Conservation (phyloP, 2,797 vertebrate genomes). For the Malacoraja senta region DNA sequence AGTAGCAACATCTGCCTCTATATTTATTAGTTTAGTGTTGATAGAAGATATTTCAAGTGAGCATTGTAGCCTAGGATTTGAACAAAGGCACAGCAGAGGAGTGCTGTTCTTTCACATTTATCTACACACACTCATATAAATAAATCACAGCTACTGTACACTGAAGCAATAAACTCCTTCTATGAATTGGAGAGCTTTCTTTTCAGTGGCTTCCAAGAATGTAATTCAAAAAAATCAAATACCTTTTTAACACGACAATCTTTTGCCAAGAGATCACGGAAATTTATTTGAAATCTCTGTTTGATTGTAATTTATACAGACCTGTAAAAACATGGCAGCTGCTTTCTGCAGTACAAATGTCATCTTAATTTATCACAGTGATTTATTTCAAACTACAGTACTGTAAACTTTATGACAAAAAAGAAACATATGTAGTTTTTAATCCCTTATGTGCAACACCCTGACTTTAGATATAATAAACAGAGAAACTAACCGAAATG, state of each 20-base stretch:
- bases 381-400: conserved; percentile 27
- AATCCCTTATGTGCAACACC: not conserved
- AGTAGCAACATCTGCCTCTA: conserved; percentile 8
- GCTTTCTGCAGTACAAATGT: conserved; percentile 19
- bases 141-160: conserved; percentile 32
- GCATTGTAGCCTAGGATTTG: not conserved
- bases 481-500: not conserved
- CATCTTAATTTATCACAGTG: conserved; percentile 37
- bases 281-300: conserved; percentile 36
- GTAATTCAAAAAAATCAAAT: conserved; percentile 38
- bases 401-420: conserved; percentile 25
- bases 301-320: conserved; percentile 37
- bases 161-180: conserved; percentile 33
- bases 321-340: conserved; percentile 37
- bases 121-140: conserved; percentile 11
- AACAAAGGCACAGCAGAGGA: not conserved
- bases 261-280: conserved; percentile 31
- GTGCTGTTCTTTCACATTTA: conserved; percentile 17
- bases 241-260: conserved; percentile 28
- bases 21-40: conserved; percentile 21
- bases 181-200: conserved; percentile 36
- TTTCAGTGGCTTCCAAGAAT: conserved; percentile 21
- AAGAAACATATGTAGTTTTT: conserved; percentile 28
- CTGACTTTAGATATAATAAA: conserved; percentile 4
- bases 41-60: not conserved